Conservation (phyloP, 1,140 invertebrate genomes). For the Ganaspis sp. region DNA sequence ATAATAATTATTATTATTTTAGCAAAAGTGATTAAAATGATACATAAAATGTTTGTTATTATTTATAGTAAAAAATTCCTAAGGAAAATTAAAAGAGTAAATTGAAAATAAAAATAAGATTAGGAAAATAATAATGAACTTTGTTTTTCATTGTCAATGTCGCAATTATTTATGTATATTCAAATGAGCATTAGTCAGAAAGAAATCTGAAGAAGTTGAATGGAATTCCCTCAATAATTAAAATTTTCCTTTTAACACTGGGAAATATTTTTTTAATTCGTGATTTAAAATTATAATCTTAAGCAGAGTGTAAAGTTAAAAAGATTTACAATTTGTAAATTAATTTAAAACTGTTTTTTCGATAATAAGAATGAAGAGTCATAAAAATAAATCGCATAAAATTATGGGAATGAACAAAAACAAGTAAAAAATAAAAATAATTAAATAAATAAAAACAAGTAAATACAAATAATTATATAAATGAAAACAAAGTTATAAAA, state of each 20-base stretch:
- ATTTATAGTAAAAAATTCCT: no score
- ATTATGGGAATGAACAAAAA: no score
- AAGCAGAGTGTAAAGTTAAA: background rate
- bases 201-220: background rate
- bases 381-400: no score
- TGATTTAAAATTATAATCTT: background rate
- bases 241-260: background rate
- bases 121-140: background rate
- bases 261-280: background rate
- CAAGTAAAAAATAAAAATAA: no score
- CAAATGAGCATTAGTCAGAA: background rate
- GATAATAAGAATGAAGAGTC: no score
- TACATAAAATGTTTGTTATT: no score
- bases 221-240: constrained; percentile 18
- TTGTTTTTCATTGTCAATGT: background rate
- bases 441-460: no score
- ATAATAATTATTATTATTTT: no score
- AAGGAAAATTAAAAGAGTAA: no score
- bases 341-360: background rate
- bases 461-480: no score
- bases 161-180: constrained; percentile 2
- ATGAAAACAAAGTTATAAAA: no score
- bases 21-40: no score
- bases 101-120: background rate
- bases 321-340: background rate